phyloP scores from a whole-genome alignment of 2,113 vertebrate species.

The Sminthopsis crassicaudata region DNA sequence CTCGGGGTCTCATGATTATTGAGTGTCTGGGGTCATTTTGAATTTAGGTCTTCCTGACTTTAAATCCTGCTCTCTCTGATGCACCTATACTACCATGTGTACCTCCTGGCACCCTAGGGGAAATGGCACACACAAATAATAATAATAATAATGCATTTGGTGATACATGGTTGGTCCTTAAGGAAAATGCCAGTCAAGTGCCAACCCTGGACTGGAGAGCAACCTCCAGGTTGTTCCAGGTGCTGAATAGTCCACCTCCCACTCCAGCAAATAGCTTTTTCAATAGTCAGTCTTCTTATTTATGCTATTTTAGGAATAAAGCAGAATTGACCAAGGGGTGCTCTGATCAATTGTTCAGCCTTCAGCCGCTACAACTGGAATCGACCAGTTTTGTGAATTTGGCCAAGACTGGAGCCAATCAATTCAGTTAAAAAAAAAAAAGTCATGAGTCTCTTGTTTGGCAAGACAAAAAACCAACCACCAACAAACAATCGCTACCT shows the following conservation, averaged over 20 bases:
- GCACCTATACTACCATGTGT: no score
- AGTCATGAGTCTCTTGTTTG: neutral
- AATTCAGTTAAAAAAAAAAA: neutral
- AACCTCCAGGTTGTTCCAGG: neutral
- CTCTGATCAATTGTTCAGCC: neutral
- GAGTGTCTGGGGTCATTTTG: neutral
- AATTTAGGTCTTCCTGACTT: neutral
- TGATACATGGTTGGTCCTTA: neutral
- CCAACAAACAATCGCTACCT: no score
- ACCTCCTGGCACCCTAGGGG: no score
- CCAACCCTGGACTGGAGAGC: neutral
- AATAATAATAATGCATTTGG: neutral
- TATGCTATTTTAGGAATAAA: neutral
- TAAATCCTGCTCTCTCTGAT: no score
- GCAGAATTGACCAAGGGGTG: rapidly evolving
- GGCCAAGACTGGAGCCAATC: neutral
- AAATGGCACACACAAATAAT: neutral
- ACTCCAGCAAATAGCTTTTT: neutral
- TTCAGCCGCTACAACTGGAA: neutral
- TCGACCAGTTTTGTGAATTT: neutral
- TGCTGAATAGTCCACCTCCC: neutral
- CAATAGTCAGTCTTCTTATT: neutral
- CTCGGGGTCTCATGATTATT: rapidly evolving
- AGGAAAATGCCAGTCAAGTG: neutral
- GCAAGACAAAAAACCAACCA: neutral